These are phyloP conservation scores for Cardiocondyla obscurior DNA, from an alignment of 1,140 invertebrate genomes.

Conservation along the genomic window DNA sequence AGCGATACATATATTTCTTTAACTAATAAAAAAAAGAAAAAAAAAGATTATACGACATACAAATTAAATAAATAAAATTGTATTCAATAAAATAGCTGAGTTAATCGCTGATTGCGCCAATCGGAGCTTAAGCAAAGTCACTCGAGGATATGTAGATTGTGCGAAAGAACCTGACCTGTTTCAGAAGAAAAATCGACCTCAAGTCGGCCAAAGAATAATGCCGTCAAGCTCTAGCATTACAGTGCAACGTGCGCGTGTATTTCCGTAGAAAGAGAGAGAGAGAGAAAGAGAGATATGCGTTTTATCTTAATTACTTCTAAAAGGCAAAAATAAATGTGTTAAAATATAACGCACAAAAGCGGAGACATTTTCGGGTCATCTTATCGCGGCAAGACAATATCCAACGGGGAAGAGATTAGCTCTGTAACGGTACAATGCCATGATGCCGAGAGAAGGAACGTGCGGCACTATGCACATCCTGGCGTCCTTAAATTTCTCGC, in stretches of 20 bases:
- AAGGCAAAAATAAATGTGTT: neutral
- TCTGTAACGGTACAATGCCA: constrained; percentile 12
- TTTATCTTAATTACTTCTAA: constrained; percentile 1
- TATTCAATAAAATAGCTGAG: neutral
- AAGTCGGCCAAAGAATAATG: neutral
- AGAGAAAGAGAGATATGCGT: no score
- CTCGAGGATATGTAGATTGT: neutral
- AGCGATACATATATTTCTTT: no score
- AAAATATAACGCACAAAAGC: neutral
- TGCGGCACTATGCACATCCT: neutral
- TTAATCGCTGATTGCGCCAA: neutral
- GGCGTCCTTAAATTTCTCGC: constrained; percentile 4
- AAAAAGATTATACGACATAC: no score
- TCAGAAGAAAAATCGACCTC: constrained; percentile 7
- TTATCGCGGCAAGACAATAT: constrained; percentile 1
- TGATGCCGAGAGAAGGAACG: constrained; percentile 8
- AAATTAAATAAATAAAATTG: no score
- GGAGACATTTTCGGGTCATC: neutral
- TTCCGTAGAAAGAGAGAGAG: no score
- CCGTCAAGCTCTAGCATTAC: neutral
- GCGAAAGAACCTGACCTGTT: neutral
- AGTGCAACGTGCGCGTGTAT: no score
- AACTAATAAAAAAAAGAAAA: no score
- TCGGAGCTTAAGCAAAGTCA: neutral
- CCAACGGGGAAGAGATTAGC: constrained; percentile 22